Percentiles rank a stretch among this genome's conserved stretches.
Evolutionary conservation across 1,140 invertebrate species (phyloP).

Genomic region (Formica exsecta): DNA sequence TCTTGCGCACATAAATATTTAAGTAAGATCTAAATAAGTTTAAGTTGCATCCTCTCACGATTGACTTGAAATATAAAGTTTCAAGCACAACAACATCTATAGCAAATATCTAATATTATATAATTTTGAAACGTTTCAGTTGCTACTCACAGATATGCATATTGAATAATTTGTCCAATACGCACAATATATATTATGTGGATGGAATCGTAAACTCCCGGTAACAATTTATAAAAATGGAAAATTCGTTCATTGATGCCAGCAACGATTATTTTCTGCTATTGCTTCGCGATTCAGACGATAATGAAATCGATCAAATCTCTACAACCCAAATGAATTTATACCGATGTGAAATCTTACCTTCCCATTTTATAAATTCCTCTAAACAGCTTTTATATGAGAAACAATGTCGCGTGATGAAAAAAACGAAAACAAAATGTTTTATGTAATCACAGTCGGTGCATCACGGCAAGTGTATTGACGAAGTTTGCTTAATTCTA

Average conservation of each 20-base stretch:
- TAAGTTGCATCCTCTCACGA: constrained; percentile 13
- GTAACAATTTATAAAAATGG: constrained; percentile 63
- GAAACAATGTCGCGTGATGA: background rate
- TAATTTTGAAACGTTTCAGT: constrained; percentile 38
- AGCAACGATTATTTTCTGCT: constrained; percentile 45
- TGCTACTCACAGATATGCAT: constrained; percentile 46
- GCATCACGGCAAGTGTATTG: constrained; percentile 94
- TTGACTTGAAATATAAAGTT: constrained; percentile 30
- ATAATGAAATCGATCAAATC: constrained; percentile 25
- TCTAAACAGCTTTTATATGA: constrained; percentile 18
- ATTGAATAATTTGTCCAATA: constrained; percentile 40
- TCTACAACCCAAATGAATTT: constrained; percentile 28
- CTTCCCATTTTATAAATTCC: background rate
- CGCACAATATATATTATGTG: constrained; percentile 17
- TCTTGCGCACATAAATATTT: background rate
- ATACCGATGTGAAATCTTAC: background rate
- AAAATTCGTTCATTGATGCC: constrained; percentile 42
- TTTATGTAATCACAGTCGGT: constrained; percentile 99
- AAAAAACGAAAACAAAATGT: constrained; percentile 8
- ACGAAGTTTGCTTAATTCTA: constrained; percentile 94
- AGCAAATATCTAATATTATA: constrained; percentile 35
- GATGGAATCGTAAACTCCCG: constrained; percentile 42
- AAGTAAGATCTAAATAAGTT: constrained; percentile 35
- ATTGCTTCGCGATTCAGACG: constrained; percentile 52
- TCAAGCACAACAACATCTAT: constrained; percentile 46